phyloP scores from a whole-genome alignment of 1,140 invertebrate species.

The Stratiolaelaps scimitus region DNA sequence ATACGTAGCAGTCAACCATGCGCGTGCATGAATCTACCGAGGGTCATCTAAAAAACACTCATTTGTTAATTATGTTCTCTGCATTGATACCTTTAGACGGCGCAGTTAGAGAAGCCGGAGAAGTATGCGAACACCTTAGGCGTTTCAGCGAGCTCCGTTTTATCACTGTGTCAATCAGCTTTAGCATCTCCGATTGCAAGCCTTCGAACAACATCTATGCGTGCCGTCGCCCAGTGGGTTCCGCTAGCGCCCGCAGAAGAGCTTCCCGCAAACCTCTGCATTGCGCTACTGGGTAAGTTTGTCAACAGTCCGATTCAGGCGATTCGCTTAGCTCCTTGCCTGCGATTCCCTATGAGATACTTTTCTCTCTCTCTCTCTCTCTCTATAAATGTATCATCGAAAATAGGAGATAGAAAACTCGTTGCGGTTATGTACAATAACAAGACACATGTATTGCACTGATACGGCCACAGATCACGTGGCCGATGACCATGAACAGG shows the following conservation, averaged over 20 bases:
- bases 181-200: background rate
- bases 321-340: background rate
- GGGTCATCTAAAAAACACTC: too few relatives aligned
- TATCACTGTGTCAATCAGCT: background rate
- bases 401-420: background rate
- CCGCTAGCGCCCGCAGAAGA: background rate
- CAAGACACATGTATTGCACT: background rate
- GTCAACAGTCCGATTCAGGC: too few relatives aligned
- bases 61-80: too few relatives aligned
- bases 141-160: conserved; percentile 1
- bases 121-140: too few relatives aligned
- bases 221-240: background rate
- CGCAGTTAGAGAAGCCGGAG: too few relatives aligned
- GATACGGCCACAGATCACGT: background rate
- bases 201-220: background rate
- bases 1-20: too few relatives aligned
- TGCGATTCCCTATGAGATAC: background rate
- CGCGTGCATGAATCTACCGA: too few relatives aligned
- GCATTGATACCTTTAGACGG: too few relatives aligned
- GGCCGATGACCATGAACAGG: background rate
- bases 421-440: too few relatives aligned
- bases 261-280: conserved; percentile 9
- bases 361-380: conserved; percentile 1
- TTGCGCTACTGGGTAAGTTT: background rate
- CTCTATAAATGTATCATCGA: background rate